Conservation (phyloP, 37 sponge, comb jelly and placozoan genomes). For the Bolinopsis microptera region DNA sequence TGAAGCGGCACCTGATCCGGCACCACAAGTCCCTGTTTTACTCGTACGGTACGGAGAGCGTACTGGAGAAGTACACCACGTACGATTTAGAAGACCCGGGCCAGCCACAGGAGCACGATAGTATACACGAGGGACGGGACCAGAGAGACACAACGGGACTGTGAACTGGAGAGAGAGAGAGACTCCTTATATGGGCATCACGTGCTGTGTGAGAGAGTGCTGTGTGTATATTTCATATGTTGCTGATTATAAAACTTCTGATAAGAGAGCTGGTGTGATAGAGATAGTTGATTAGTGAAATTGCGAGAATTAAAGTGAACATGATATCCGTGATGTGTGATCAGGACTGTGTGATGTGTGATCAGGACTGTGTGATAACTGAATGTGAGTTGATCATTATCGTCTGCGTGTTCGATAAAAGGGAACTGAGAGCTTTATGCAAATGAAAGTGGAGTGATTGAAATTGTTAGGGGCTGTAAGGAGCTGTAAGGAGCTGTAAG, state of each 20-base stretch:
- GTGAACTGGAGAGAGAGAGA: not conserved
- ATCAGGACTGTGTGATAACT: too few species aligned
- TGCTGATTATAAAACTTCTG: not conserved
- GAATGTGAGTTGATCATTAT: too few species aligned
- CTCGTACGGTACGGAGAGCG: conserved; percentile 36
- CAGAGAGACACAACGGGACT: not conserved
- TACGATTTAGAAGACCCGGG: not conserved
- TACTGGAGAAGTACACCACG: conserved; percentile 54
- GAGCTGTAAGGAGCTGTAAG: too few species aligned
- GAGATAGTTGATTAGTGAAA: too few species aligned
- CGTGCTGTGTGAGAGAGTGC: not conserved
- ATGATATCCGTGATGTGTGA: too few species aligned
- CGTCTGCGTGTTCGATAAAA: too few species aligned
- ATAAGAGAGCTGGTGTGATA: too few species aligned
- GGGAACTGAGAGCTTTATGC: too few species aligned
- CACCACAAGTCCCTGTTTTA: conserved; percentile 37
- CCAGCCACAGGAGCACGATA: not conserved
- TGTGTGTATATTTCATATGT: not conserved
- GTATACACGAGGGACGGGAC: not conserved
- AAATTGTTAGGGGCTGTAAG: too few species aligned
- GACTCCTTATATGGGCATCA: not conserved
- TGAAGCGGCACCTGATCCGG: conserved; percentile 49
- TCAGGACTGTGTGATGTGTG: too few species aligned
- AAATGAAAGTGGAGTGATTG: too few species aligned
- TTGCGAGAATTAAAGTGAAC: too few species aligned